Evolutionary conservation across 92 coral and sea anemone genomes (phyloP), one percentile per base, ranked within the genome.

Genomic region (Porites evermanni): DNA sequence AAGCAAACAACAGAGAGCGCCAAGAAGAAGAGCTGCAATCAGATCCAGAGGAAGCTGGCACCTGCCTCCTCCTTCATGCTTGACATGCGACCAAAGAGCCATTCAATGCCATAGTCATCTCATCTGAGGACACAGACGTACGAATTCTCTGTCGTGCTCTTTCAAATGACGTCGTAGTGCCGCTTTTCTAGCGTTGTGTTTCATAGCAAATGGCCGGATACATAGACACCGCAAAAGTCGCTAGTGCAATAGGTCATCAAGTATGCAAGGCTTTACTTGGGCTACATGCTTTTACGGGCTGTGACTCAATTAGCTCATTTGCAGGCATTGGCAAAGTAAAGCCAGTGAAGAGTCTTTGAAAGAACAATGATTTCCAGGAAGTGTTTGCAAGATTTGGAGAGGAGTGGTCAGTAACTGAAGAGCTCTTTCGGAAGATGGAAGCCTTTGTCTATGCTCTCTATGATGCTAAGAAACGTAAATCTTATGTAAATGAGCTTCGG

Each of bases 381-480:
- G 44, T 21, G 74, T 64, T 84, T 58, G 63, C 64, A 53, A 50
- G 75, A 6, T 52, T 84, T 64, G 81, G 88, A 51, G 60, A 74
- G 3, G 16, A 74, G 32, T 84, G 81, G 81, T 74, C 73, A 6
- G 11, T 74, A 26, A 47, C 81, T n/a, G 81, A 63, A 64, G 88
- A 64, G 29, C 86, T 79, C 50, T 60, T 53, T 58, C 12, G 29
- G 38, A 38, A 86, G 85, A 24, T 86, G 21, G 89, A 85, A 53
- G 32, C 69, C 53, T 86, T 86, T 86, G 84, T 86, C 59, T 86
- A 73, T 86, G 85, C 75, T 56, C 19, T 86, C 32, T 86, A 78
- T 53, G 71, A 79, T 29, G 19, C 23, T 53, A 78, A 18, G 78
- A 72, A 83, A 63, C 51, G 79, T 26, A 83, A 9, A 6, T n/a